Percentiles rank a stretch among this genome's conserved stretches.
Evolutionary conservation across 2,888 invertebrate species (phyloP).

Genomic region (Seladonia tumulorum): DNA sequence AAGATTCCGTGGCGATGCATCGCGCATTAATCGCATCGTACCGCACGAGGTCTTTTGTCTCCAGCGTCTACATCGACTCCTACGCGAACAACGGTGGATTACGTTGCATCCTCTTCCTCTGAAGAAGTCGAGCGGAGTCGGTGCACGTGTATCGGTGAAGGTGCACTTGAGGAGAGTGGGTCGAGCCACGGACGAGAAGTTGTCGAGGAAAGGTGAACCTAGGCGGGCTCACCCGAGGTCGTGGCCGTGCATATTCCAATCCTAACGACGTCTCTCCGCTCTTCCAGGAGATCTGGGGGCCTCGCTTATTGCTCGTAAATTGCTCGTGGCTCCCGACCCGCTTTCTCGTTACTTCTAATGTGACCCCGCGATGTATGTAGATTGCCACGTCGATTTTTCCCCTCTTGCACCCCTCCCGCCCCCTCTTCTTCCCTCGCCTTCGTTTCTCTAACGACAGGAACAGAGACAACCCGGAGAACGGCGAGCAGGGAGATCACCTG

Average conservation of each 20-base stretch:
- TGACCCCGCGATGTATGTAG: conserved; percentile 71
- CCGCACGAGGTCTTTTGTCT: conserved; percentile 50
- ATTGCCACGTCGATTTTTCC: conserved; percentile 56
- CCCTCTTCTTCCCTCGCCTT: neutral
- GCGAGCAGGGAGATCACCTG: conserved; percentile 53
- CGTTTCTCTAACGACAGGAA: neutral
- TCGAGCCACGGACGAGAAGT: conserved; percentile 71
- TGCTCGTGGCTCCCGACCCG: conserved; percentile 79
- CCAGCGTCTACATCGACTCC: conserved; percentile 48
- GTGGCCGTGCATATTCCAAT: conserved; percentile 80
- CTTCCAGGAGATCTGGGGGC: conserved; percentile 72
- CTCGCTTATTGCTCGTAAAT: conserved; percentile 81
- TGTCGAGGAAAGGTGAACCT: conserved; percentile 76
- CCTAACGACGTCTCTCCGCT: conserved; percentile 79
- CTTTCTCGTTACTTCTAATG: conserved; percentile 77
- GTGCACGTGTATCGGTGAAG: conserved; percentile 68
- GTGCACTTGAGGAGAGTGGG: conserved; percentile 74
- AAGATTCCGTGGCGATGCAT: conserved; percentile 25
- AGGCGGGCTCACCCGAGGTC: conserved; percentile 78
- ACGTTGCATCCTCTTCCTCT: conserved; percentile 59
- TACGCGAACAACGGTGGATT: conserved; percentile 56
- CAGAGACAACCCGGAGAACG: conserved; percentile 10
- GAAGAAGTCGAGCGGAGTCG: conserved; percentile 61
- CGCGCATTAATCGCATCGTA: conserved; percentile 41
- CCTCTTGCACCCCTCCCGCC: too few relatives aligned